These are phyloP conservation scores for Microctonus brassicae DNA, from an alignment of 2,888 invertebrate species.

Conservation along the genomic window DNA sequence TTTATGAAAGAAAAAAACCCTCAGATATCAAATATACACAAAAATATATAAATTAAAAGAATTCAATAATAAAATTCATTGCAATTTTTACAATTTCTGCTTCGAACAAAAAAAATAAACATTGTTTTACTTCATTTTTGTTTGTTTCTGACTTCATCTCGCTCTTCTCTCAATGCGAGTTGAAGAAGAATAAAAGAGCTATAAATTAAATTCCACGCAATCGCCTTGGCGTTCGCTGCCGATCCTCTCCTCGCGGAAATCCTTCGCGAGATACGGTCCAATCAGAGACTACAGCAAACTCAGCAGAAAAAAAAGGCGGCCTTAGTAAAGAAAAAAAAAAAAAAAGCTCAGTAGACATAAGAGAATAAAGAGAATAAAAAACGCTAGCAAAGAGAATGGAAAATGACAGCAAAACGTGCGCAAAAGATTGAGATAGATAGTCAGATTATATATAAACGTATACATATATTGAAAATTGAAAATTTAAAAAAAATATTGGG, in stretches of 20 bases:
- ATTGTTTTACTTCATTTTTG: no score
- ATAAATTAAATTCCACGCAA: constrained; percentile 44
- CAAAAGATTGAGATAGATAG: not conserved
- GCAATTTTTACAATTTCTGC: not conserved
- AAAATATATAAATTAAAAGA: no score
- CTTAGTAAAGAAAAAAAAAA: constrained; percentile 3
- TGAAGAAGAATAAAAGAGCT: constrained; percentile 35
- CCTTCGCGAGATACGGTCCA: constrained; percentile 39
- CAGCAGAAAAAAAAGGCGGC: constrained; percentile 33
- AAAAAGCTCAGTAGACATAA: constrained; percentile 20
- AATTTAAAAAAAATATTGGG: not conserved
- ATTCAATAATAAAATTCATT: no score
- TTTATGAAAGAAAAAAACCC: no score
- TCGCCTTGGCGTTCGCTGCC: constrained; percentile 31
- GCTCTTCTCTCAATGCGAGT: not conserved
- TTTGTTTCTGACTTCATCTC: constrained; percentile 9
- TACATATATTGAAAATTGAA: no score
- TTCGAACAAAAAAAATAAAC: no score
- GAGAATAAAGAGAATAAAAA: constrained; percentile 21
- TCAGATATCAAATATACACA: not conserved
- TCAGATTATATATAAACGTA: no score
- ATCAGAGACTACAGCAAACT: constrained; percentile 38
- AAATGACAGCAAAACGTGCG: constrained; percentile 1
- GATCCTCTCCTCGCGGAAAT: constrained; percentile 30
- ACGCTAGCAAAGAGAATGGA: not conserved